Evolutionary conservation across 53 echinoderm and acorn worm genomes (phyloP), one percentile per base, ranked within the genome.

Genomic region (Luidia sarsii): DNA sequence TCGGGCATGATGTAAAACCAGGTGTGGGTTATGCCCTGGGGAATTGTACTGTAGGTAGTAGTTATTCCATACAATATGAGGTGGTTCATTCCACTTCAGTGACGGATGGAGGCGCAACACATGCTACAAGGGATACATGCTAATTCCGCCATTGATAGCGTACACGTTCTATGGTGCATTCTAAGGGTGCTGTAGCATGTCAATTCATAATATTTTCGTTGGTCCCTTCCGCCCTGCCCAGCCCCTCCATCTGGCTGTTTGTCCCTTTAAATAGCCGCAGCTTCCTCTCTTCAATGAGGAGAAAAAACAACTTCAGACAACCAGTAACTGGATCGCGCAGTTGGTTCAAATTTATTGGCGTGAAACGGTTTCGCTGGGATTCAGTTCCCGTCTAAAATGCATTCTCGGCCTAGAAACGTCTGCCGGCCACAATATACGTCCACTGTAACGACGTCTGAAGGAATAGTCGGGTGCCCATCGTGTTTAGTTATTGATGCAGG

Each of bases 321-420:
- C 34, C 35, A 72, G 59, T 77, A 77, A 77, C 43, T 32, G 33
- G 48, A 41, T 41, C 61, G 8, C n/a, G 20, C 24, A 45, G 59
- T 57, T 60, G 77, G 24, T 33, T 8, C 43, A 77, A 77, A 77
- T 60, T 77, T 60, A 48, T 77, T 29, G 77, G 43, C 43, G 77
- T 31, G 45, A 46, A 77, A 59, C 59, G 39, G 59, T 57, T 57
- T 55, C 60, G 46, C 43, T n/a, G 75, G 32, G 75, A 61, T 59
- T 59, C 13, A 22, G 75, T 61, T 75, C 75, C 75, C 33, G 61
- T 61, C 75, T 61, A 60, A 60, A 77, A 60, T 77, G 77, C 45
- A 38, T 77, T 77, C 77, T 61, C 77, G 77, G 60, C 77, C 77
- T 46, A 77, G 77, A 77, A 77, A 77, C 77, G 77, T 77, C 77